Evolutionary conservation across 1,140 invertebrate species (phyloP), one percentile per base, ranked within the genome.

Genomic region (Ctenoplectra terminalis): DNA sequence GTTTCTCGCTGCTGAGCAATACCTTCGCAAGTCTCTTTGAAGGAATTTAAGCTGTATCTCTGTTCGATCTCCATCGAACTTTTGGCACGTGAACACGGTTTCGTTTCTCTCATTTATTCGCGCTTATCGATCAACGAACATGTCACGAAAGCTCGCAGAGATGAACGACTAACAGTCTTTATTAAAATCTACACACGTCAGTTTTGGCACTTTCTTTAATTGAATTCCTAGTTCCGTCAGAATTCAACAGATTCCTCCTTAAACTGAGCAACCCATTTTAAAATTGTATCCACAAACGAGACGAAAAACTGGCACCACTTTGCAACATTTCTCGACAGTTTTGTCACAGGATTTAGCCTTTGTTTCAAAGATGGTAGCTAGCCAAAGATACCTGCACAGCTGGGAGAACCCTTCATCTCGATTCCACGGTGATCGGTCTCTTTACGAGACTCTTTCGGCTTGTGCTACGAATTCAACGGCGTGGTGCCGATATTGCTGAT

Each of bases 401-500:
- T 88, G 17, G 91, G 88, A 29, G 91, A 79, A 50, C 73, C 89
- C 52, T 91, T 94, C 67, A 71, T 54, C 50, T 71, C 67, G 23
- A 71, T 37, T 20, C 23, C 48, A 17, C 50, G 34, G 13, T 60
- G 54, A 7, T 60, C 71, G 23, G 54, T 1, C 71, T 73, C 67
- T 71, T 37, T 71, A 13, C 67, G 67, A 71, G 67, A 54, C 75
- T 89, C 85, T 23, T 82, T 86, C 43, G 87, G 43, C 72, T 91
- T 90, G 70, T 92, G 93, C 93, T 94, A 94, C 93, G 93, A 93
- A 67, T 93, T 92, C 15, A 93, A 79, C 0, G 92, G 81, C 0
- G 92, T 91, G 2, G 89, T 91, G 0, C 92, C 92, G 71, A 93
- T 92, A 48, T 93, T 94, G 70, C 92, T 92, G 73, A 93, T 93